Conservation (phyloP, 2,888 invertebrate species). For the Omphaloscelis lunosa region DNA sequence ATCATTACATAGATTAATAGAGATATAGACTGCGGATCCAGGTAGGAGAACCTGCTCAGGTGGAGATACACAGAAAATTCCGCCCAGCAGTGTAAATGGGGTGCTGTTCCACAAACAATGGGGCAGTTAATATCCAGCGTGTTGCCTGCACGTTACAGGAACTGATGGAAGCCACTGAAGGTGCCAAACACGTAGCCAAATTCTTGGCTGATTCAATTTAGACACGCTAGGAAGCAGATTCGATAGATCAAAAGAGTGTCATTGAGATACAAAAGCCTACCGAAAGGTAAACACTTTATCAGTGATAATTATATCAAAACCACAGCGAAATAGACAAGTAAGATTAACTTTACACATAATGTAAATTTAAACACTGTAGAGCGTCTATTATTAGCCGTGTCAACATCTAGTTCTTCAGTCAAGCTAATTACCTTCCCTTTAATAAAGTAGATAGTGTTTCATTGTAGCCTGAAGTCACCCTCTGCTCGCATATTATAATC, state of each 20-base stretch:
- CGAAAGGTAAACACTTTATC: background rate
- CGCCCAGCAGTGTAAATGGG: background rate
- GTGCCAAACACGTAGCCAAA: background rate
- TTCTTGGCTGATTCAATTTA: background rate
- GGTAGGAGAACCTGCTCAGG: background rate
- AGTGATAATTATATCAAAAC: background rate
- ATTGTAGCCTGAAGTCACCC: background rate
- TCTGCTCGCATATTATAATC: slow-evolving; percentile 31
- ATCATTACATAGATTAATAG: background rate
- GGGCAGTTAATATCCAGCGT: background rate
- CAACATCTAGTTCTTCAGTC: slow-evolving; percentile 23
- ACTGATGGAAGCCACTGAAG: background rate
- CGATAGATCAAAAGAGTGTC: background rate
- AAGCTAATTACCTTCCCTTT: slow-evolving; percentile 15
- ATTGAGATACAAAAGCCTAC: background rate
- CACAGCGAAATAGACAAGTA: background rate
- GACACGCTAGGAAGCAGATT: background rate
- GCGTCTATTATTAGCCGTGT: background rate
- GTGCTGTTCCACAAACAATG: background rate
- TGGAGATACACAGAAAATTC: background rate
- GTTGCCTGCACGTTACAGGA: background rate
- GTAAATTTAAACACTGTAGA: background rate
- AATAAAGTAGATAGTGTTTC: slow-evolving; percentile 5
- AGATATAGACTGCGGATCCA: background rate
- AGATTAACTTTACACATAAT: background rate